Conservation (phyloP, 1,140 invertebrate genomes). For the Lanistes nyassanus region DNA sequence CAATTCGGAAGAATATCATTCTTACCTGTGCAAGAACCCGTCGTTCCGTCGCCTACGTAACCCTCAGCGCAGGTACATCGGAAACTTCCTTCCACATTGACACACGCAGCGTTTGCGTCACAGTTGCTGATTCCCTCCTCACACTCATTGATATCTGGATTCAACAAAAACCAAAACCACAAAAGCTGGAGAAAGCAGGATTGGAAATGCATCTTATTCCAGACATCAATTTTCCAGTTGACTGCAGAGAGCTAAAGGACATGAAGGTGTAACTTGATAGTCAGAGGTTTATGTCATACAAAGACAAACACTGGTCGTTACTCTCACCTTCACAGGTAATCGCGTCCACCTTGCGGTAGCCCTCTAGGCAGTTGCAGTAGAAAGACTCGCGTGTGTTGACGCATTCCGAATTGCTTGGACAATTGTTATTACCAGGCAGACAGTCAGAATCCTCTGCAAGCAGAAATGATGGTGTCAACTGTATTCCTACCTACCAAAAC, state of each 20-base stretch:
- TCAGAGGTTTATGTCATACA: background rate
- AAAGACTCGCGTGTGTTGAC: conserved; percentile 71
- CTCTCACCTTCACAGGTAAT: background rate
- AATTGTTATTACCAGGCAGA: background rate
- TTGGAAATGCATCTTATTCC: too few relatives aligned
- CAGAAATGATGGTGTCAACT: too few relatives aligned
- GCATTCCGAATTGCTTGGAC: conserved; percentile 35
- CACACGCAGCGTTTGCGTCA: conserved; percentile 30
- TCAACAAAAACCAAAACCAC: too few relatives aligned
- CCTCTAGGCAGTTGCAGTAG: conserved; percentile 84
- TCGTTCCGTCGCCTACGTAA: conserved; percentile 24
- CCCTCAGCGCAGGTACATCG: conserved; percentile 40
- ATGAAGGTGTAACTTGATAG: too few relatives aligned
- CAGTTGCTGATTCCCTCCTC: conserved; percentile 12
- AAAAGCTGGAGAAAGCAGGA: too few relatives aligned
- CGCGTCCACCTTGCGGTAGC: conserved; percentile 70
- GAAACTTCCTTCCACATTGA: conserved; percentile 28
- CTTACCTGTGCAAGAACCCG: too few relatives aligned
- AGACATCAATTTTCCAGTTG: too few relatives aligned
- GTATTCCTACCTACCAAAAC: too few relatives aligned
- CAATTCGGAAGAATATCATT: too few relatives aligned
- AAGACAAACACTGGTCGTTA: background rate
- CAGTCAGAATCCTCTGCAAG: too few relatives aligned
- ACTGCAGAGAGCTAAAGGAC: too few relatives aligned
- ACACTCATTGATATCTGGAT: conserved; percentile 18